Conservation (phyloP, 2,888 invertebrate species). For the Colostygia pectinataria region DNA sequence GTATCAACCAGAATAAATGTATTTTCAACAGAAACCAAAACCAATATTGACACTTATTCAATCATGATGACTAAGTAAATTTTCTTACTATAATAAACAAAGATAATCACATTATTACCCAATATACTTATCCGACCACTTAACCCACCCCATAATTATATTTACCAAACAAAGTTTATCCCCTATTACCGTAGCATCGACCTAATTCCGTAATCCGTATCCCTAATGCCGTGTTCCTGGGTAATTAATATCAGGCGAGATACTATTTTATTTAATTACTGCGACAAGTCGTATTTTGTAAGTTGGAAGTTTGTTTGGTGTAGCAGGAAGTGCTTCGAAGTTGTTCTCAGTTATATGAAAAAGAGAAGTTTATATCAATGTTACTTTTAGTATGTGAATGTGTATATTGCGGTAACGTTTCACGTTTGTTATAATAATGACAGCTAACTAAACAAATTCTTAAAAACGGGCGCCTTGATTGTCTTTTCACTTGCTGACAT, state of each 20-base stretch:
- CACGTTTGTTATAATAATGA: too few species aligned
- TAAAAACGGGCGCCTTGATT: too few species aligned
- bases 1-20: too few species aligned
- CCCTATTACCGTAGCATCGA: constrained; percentile 43
- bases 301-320: constrained; percentile 59
- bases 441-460: too few species aligned
- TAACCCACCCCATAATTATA: constrained; percentile 44
- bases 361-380: neutral
- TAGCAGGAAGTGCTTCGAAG: constrained; percentile 13
- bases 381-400: too few species aligned
- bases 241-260: constrained; percentile 75
- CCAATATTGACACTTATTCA: too few species aligned
- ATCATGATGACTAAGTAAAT: too few species aligned
- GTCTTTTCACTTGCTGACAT: too few species aligned
- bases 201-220: constrained; percentile 34
- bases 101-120: constrained; percentile 34
- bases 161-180: constrained; percentile 53
- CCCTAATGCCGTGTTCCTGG: constrained; percentile 69
- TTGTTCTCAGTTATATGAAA: constrained; percentile 4
- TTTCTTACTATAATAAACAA: constrained; percentile 24
- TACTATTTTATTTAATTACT: constrained; percentile 79
- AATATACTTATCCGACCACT: constrained; percentile 37
- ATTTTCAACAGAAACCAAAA: too few species aligned
- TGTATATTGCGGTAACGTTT: too few species aligned
- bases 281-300: constrained; percentile 56